A percentile compares a stretch with the other conserved stretches of the same genome.
These are phyloP conservation scores for Pygoscelis antarcticus DNA, from an alignment of 2,113 vertebrate species.

Conservation along the genomic window DNA sequence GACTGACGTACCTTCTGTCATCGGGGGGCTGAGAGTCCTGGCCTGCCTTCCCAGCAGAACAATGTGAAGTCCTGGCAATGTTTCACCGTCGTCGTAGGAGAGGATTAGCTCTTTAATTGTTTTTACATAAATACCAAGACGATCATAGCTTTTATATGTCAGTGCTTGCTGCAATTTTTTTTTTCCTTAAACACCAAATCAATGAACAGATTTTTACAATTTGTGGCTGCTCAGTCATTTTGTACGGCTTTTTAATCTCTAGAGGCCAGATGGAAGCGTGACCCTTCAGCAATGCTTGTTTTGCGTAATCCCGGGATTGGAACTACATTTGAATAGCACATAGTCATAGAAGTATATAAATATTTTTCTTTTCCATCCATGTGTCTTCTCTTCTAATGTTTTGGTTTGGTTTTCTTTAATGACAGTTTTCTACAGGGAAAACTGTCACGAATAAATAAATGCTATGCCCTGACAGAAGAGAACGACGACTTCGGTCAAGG, in stretches of 20 bases:
- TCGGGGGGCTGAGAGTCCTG: accelerated
- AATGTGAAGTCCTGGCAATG: neutral
- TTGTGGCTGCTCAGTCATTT: neutral
- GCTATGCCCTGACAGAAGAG: neutral
- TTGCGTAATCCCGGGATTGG: neutral
- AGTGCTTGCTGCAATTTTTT: neutral
- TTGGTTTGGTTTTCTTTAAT: neutral
- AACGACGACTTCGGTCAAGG: neutral
- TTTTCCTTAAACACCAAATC: neutral
- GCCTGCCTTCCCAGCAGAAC: neutral
- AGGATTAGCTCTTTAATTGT: neutral
- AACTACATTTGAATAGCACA: neutral
- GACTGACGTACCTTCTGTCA: neutral
- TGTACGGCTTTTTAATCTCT: constrained; percentile 28
- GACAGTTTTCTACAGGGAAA: neutral
- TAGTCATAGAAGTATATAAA: neutral
- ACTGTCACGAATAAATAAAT: neutral
- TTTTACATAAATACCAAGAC: neutral
- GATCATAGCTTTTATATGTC: neutral
- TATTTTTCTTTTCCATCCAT: neutral
- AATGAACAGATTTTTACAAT: neutral
- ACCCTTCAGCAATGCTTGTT: neutral
- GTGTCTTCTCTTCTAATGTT: neutral
- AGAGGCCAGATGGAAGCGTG: constrained; percentile 27
- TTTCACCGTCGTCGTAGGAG: neutral